Evolutionary conservation across 2,888 invertebrate genomes (phyloP).

Genomic region (Melinaea marsaeus): DNA sequence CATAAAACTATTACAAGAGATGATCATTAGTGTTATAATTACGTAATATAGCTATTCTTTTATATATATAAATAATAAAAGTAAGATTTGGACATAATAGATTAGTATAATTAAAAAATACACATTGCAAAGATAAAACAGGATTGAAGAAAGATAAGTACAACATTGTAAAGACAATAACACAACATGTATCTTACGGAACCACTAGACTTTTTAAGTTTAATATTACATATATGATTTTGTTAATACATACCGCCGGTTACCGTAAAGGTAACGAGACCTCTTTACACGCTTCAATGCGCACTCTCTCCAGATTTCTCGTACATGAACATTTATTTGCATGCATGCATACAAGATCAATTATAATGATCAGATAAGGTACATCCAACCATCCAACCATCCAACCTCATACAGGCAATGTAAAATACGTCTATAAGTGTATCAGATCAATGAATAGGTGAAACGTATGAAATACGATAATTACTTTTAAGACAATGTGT

Average conservation of each 20-base stretch:
- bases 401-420: conserved; percentile 38
- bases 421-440: conserved; percentile 32
- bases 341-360: conserved; percentile 55
- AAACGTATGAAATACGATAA: not conserved
- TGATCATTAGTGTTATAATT: no score
- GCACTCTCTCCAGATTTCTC: conserved; percentile 70
- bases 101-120: no score
- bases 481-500: not conserved
- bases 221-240: not conserved
- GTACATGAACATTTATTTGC: conserved; percentile 65
- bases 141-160: no score
- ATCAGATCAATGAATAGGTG: not conserved
- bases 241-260: not conserved
- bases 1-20: no score
- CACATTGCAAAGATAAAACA: no score
- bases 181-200: no score
- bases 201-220: no score
- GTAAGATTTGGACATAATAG: no score
- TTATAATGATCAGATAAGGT: conserved; percentile 63
- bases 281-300: conserved; percentile 49
- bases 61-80: no score
- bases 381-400: conserved; percentile 29
- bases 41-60: no score
- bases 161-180: no score
- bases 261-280: conserved; percentile 42